phyloP scores from a whole-genome alignment of 2,888 invertebrate species.

The Esperia sulphurella region DNA sequence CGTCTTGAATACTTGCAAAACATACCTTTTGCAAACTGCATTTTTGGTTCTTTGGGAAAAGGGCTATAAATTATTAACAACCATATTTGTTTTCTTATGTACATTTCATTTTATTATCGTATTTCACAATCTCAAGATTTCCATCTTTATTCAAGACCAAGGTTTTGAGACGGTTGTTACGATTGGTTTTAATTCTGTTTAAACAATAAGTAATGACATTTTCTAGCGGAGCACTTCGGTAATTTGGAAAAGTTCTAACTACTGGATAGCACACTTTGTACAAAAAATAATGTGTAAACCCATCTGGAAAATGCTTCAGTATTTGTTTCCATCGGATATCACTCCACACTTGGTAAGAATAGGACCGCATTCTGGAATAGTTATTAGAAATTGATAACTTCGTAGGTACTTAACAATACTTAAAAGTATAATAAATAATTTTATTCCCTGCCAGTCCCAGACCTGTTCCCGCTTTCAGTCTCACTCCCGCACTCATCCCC shows the following conservation, averaged over 20 bases:
- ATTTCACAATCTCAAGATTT: constrained; percentile 29
- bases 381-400: neutral
- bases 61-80: no score
- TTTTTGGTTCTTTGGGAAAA: no score
- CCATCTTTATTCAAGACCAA: constrained; percentile 39
- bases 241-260: constrained; percentile 23
- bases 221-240: constrained; percentile 34
- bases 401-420: no score
- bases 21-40: no score
- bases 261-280: constrained; percentile 26
- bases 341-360: constrained; percentile 50
- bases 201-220: constrained; percentile 37
- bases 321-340: constrained; percentile 63
- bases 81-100: neutral
- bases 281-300: constrained; percentile 47
- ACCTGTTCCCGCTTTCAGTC: no score
- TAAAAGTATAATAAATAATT: no score
- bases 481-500: no score
- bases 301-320: constrained; percentile 46
- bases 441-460: no score
- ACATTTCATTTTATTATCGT: constrained; percentile 11
- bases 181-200: constrained; percentile 12
- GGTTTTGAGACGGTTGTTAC: constrained; percentile 34
- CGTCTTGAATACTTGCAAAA: no score
- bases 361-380: constrained; percentile 42